phyloP scores from a whole-genome alignment of 2,888 invertebrate species.

The Tortrix viridana region DNA sequence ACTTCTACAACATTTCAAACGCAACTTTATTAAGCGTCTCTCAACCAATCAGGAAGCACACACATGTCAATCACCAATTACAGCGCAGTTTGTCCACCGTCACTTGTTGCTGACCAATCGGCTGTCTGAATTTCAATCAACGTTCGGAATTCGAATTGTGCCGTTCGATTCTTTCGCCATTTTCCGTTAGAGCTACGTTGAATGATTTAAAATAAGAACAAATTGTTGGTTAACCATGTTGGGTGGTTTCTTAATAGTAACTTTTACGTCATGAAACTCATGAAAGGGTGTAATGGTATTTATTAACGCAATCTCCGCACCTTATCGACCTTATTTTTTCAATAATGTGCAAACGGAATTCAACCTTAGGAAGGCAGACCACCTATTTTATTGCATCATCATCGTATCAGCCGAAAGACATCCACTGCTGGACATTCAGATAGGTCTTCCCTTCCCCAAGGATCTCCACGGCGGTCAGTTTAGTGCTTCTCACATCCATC shows the following conservation, averaged over 20 bases:
- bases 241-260: neutral
- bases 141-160: constrained; percentile 61
- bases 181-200: constrained; percentile 28
- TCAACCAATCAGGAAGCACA: constrained; percentile 73
- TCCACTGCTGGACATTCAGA: too few relatives aligned
- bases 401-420: too few relatives aligned
- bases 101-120: constrained; percentile 67
- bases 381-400: too few relatives aligned
- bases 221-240: neutral
- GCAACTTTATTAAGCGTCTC: constrained; percentile 48
- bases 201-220: neutral
- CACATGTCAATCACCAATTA: constrained; percentile 82
- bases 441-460: too few relatives aligned
- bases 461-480: too few relatives aligned
- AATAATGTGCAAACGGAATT: too few relatives aligned
- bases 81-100: constrained; percentile 73
- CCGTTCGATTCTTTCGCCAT: constrained; percentile 40
- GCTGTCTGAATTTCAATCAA: constrained; percentile 67
- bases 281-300: too few relatives aligned
- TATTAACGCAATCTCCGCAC: too few relatives aligned
- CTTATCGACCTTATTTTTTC: too few relatives aligned
- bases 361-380: too few relatives aligned
- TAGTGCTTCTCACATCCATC: too few relatives aligned
- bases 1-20: constrained; percentile 52
- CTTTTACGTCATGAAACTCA: too few relatives aligned